These are phyloP conservation scores for Drosophila falleni DNA, from an alignment of 2,888 invertebrate species.

Conservation along the genomic window DNA sequence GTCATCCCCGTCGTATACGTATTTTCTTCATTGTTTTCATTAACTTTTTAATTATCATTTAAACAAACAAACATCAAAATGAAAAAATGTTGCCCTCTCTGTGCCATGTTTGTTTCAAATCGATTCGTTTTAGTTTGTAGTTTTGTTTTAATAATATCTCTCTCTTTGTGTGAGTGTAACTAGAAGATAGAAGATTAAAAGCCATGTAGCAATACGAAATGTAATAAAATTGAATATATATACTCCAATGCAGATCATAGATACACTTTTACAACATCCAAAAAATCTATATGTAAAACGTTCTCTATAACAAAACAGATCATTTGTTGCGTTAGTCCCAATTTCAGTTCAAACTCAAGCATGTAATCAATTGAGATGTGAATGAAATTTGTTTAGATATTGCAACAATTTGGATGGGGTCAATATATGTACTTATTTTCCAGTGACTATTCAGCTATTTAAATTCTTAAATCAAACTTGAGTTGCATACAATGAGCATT, in stretches of 20 bases:
- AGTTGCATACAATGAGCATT: constrained; percentile 27
- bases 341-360: constrained; percentile 21
- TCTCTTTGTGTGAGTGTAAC: constrained; percentile 34
- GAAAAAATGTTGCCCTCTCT: constrained; percentile 31
- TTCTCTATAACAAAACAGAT: not conserved
- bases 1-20: constrained; percentile 20
- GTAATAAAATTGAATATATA: constrained; percentile 53
- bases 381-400: constrained; percentile 13
- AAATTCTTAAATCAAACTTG: constrained; percentile 5
- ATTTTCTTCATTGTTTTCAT: constrained; percentile 52
- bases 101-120: constrained; percentile 58
- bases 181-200: constrained; percentile 55
- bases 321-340: constrained; percentile 27
- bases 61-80: constrained; percentile 40
- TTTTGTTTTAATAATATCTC: constrained; percentile 25
- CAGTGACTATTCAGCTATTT: constrained; percentile 10
- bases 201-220: constrained; percentile 53
- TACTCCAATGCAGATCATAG: constrained; percentile 6
- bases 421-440: constrained; percentile 3
- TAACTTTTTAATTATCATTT: constrained; percentile 54
- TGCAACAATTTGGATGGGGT: constrained; percentile 1
- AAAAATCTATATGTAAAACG: constrained; percentile 1
- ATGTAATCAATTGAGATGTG: constrained; percentile 34
- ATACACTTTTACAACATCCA: not conserved
- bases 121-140: constrained; percentile 55